phyloP scores from a whole-genome alignment of 1,140 invertebrate species.

The Gyrodactylus salaris region DNA sequence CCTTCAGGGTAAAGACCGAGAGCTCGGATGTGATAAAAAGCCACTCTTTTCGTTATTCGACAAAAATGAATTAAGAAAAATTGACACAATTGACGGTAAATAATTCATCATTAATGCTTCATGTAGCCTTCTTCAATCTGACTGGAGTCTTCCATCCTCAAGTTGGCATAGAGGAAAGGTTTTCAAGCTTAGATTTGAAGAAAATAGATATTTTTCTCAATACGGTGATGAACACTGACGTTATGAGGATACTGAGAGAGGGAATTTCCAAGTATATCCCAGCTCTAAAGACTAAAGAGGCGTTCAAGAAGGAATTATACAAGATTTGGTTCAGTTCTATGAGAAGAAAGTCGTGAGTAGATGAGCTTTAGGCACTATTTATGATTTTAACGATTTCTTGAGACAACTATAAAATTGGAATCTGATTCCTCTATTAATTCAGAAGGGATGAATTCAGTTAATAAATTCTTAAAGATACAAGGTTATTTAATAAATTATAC shows the following conservation, averaged over 20 bases:
- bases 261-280: background rate
- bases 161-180: background rate
- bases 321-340: background rate
- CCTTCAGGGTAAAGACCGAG: background rate
- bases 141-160: background rate
- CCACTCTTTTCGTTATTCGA: background rate
- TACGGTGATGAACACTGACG: background rate
- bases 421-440: too few relatives aligned
- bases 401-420: too few relatives aligned
- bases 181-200: background rate
- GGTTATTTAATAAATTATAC: too few relatives aligned
- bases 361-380: too few relatives aligned
- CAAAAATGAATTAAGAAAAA: background rate
- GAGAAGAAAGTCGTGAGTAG: too few relatives aligned
- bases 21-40: background rate
- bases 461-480: too few relatives aligned
- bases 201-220: background rate
- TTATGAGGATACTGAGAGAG: background rate
- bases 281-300: background rate
- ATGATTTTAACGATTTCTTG: too few relatives aligned
- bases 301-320: background rate
- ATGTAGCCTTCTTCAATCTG: background rate
- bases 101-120: too few relatives aligned
- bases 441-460: too few relatives aligned
- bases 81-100: background rate